Base-by-base conservation (phyloP, 2,113 vertebrate genomes). In the Thalassoma bifasciatum region DNA sequence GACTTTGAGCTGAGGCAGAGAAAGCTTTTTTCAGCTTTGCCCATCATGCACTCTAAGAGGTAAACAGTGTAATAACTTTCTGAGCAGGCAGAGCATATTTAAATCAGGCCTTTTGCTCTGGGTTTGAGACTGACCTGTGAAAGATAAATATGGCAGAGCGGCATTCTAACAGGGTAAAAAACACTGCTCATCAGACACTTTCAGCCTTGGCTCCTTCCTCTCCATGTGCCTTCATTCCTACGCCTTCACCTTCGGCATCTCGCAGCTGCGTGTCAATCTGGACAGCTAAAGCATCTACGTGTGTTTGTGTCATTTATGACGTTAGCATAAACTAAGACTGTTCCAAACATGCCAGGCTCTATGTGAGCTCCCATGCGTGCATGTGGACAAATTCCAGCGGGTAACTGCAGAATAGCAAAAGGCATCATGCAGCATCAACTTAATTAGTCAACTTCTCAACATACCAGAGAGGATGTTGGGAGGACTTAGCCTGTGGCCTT, bases 231-330 rank as follows among this genome's bases (percentile, higher is more conserved):
- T 21, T 49, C 65, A 14, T 79, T 69, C 76, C 72, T 77, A 26
- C 52, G 17, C 62, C 59, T 42, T 80, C 74, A 50, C 44, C 52
- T 24, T 0, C 66, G 65, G 66, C 75, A 79, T 91, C 51, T 91
- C 66, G 69, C 88, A 88, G 72, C 56, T 83, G 46, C 40, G 52
- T 62, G 89, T 75, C 76, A 74, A 37, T 82, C 72, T 75, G 86
- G 40, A 58, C 2, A 9, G 34, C 21, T 13, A 1, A 9, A 10
- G 42, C 13, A 17, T 21, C 57, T 42, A 1, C 24, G 52, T 13
- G 0, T 67, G 51, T 14, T 16, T 69, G n/a, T 22, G 21, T 69
- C 59, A 23, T 14, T 26, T 42, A 34, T 66, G 80, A 77, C 24
- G 38, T 38, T 23, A 21, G 34, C n/a, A 44, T 50, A 71, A 70